Percentiles rank a stretch among this genome's conserved stretches.
Evolutionary conservation across 2,797 vertebrate species (phyloP).

Genomic region (Intellagama lesueurii): DNA sequence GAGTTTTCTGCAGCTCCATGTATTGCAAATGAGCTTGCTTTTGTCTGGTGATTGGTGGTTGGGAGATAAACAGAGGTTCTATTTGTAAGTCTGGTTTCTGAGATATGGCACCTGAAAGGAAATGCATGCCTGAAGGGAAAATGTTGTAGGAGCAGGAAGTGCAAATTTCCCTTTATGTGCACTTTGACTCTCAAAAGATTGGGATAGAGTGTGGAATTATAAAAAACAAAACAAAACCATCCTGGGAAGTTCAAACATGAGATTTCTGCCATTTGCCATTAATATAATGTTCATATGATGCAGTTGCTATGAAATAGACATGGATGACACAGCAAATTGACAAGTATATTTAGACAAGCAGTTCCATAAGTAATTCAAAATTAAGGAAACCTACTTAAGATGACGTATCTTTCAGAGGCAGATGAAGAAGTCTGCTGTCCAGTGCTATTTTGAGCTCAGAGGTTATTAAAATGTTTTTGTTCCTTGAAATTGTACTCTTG

Average conservation of each 20-base stretch:
- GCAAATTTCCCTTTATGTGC: too few species aligned
- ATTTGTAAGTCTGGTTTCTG: too few species aligned
- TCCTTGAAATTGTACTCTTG: constrained; percentile 28
- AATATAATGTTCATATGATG: not conserved
- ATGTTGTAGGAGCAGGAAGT: too few species aligned
- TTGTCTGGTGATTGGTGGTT: too few species aligned
- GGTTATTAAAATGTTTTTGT: constrained; percentile 46
- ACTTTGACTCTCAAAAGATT: too few species aligned
- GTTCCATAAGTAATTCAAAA: not conserved
- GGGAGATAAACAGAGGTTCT: too few species aligned
- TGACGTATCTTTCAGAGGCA: not conserved
- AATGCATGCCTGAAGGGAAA: too few species aligned
- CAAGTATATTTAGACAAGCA: not conserved
- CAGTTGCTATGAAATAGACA: not conserved
- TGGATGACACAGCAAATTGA: not conserved
- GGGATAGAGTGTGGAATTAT: too few species aligned
- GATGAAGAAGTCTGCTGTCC: constrained; percentile 3
- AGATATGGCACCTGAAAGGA: too few species aligned
- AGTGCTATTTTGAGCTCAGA: constrained; percentile 38
- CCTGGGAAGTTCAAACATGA: not conserved
- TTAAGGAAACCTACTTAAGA: not conserved
- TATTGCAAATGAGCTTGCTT: too few species aligned
- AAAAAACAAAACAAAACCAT: not conserved
- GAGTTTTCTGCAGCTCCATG: too few species aligned
- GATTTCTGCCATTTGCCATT: not conserved